A percentile compares a stretch with the other conserved stretches of the same genome.
Conservation (phyloP, 1,140 invertebrate species). For the Drosophila navojoa region DNA sequence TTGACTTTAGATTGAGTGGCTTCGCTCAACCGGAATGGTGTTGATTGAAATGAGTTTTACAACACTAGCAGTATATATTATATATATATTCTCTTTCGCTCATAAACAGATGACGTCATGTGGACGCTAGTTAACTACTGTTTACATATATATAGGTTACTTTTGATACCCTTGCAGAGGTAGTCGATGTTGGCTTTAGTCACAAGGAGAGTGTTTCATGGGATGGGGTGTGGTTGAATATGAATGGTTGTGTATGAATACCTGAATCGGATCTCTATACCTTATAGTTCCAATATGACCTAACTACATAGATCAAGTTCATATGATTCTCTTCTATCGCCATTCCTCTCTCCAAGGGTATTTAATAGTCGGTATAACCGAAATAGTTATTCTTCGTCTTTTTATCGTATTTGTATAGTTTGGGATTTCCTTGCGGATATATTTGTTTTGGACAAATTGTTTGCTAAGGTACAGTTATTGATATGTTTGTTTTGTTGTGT, state of each 20-base stretch:
- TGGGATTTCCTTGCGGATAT: conserved; percentile 17
- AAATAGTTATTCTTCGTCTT: conserved; percentile 6
- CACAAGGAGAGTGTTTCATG: no score
- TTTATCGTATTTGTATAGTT: conserved; percentile 41
- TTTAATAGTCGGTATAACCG: conserved; percentile 1
- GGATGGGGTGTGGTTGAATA: no score
- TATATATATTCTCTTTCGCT: background rate
- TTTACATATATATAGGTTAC: conserved; percentile 38
- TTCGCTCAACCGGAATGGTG: conserved; percentile 10
- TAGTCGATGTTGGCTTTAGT: no score
- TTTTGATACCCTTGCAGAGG: conserved; percentile 9
- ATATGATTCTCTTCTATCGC: no score
- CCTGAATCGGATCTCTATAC: no score
- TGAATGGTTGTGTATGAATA: no score
- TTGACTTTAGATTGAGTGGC: conserved; percentile 55
- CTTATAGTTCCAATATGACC: background rate
- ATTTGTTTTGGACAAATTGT: conserved; percentile 36
- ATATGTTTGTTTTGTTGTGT: conserved; percentile 61
- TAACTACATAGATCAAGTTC: no score
- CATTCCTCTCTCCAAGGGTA: conserved; percentile 1
- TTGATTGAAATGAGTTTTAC: conserved; percentile 18
- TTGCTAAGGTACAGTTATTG: conserved; percentile 78
- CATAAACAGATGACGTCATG: conserved; percentile 39
- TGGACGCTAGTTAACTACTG: conserved; percentile 62
- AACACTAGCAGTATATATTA: conserved; percentile 8